These are phyloP conservation scores for Miltochrista miniata DNA, from an alignment of 2,888 invertebrate species.

Conservation along the genomic window DNA sequence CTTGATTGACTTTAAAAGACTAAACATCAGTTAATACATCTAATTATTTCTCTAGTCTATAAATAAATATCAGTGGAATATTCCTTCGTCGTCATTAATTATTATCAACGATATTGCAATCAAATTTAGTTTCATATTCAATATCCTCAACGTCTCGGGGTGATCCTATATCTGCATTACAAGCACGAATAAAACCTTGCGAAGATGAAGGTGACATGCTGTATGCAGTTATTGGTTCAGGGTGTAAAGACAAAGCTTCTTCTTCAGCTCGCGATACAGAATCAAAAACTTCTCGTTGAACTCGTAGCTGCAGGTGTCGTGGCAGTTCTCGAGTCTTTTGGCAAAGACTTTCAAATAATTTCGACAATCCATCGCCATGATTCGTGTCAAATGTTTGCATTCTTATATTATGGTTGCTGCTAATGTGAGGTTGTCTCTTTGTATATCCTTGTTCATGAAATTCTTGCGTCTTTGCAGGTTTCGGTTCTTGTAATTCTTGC, in stretches of 20 bases:
- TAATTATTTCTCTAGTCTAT: too few relatives aligned
- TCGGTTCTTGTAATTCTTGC: too few relatives aligned
- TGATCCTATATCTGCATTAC: constrained; percentile 4
- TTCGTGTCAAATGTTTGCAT: constrained; percentile 14
- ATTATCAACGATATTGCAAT: not conserved
- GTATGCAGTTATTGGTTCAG: constrained; percentile 15
- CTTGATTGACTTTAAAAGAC: too few relatives aligned
- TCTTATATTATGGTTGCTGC: constrained; percentile 20
- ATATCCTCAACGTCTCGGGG: not conserved
- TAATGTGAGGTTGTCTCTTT: not conserved
- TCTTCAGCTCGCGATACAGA: constrained; percentile 37
- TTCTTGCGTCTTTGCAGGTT: too few relatives aligned
- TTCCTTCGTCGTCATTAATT: not conserved
- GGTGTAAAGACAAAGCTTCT: constrained; percentile 22
- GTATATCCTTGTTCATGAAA: too few relatives aligned
- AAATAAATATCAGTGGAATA: too few relatives aligned
- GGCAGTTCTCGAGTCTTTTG: constrained; percentile 42
- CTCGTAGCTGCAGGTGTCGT: constrained; percentile 40
- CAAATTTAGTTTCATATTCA: constrained; percentile 4
- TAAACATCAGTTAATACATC: too few relatives aligned
- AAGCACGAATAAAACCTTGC: not conserved
- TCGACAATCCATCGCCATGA: constrained; percentile 30
- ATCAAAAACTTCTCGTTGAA: constrained; percentile 43
- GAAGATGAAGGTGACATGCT: constrained; percentile 12
- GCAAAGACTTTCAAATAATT: constrained; percentile 40